phyloP scores from a whole-genome alignment of 2,113 vertebrate species.

The Corvus cornix region DNA sequence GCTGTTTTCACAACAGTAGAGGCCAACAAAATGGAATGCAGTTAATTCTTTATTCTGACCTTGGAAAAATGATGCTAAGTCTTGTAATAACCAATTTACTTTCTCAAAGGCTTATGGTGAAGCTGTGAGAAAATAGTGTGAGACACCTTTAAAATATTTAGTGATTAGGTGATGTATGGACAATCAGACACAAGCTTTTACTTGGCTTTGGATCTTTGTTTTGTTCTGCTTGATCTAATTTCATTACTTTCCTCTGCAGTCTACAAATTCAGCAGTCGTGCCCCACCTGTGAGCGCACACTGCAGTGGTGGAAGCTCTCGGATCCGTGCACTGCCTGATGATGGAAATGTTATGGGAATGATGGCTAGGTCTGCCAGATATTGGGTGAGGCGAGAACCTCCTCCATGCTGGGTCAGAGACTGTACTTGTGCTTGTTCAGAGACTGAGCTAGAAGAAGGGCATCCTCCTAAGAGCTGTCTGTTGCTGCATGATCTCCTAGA shows the following conservation, averaged over 20 bases:
- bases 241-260: not conserved
- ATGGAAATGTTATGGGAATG: not conserved
- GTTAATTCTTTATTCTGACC: not conserved
- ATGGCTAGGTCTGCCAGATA: not conserved
- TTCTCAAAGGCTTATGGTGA: not conserved
- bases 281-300: not conserved
- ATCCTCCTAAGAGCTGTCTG: not conserved
- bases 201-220: not conserved
- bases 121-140: not conserved
- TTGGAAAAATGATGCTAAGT: not conserved
- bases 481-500: not conserved
- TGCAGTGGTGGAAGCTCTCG: not conserved
- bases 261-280: conserved; percentile 12
- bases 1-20: not conserved
- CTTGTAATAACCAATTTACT: not conserved
- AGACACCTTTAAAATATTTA: not conserved
- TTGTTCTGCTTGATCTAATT: not conserved
- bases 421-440: not conserved
- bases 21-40: not conserved
- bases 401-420: conserved; percentile 3
- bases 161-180: not conserved
- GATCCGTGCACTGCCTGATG: not conserved
- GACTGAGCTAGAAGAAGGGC: not conserved
- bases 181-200: not conserved
- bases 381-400: not conserved